A percentile compares a stretch with the other conserved stretches of the same genome.
phyloP scores from a whole-genome alignment of 2,113 vertebrate species.

The Microtus montanus region DNA sequence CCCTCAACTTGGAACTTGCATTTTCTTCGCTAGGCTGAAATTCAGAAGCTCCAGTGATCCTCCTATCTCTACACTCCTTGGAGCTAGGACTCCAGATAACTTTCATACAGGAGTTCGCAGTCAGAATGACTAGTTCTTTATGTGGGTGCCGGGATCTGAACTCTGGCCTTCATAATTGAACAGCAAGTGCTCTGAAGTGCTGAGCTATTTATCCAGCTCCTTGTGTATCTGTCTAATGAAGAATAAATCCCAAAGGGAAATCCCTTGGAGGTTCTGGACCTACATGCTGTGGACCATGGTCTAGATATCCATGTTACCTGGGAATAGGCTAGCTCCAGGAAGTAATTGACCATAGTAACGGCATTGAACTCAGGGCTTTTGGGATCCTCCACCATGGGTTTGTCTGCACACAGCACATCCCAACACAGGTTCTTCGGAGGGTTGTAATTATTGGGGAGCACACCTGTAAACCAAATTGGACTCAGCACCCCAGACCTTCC shows the following conservation, averaged over 20 bases:
- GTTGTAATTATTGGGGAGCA: slow-evolving; percentile 93
- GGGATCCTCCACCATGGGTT: slow-evolving; percentile 90
- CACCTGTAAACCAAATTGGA: slow-evolving; percentile 82
- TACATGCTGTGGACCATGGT: neutral
- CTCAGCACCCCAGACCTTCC: neutral
- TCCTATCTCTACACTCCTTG: neutral
- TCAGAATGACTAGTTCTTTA: neutral
- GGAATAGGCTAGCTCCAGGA: slow-evolving; percentile 80
- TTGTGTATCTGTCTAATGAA: neutral
- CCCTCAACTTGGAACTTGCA: neutral
- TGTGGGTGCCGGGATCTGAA: neutral
- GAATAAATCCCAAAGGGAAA: neutral
- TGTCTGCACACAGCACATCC: slow-evolving; percentile 90
- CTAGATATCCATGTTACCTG: slow-evolving; percentile 84
- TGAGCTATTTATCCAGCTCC: neutral
- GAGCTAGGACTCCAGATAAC: neutral
- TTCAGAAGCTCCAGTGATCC: neutral
- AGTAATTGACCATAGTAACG: slow-evolving; percentile 83
- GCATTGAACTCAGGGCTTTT: slow-evolving; percentile 92
- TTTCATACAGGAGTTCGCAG: neutral
- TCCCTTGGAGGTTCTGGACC: neutral
- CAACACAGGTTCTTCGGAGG: slow-evolving; percentile 91
- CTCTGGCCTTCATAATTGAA: neutral
- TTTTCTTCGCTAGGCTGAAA: neutral
- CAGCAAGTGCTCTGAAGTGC: neutral